Base-by-base conservation (phyloP, 1,140 invertebrate genomes). In the Wasmannia auropunctata region DNA sequence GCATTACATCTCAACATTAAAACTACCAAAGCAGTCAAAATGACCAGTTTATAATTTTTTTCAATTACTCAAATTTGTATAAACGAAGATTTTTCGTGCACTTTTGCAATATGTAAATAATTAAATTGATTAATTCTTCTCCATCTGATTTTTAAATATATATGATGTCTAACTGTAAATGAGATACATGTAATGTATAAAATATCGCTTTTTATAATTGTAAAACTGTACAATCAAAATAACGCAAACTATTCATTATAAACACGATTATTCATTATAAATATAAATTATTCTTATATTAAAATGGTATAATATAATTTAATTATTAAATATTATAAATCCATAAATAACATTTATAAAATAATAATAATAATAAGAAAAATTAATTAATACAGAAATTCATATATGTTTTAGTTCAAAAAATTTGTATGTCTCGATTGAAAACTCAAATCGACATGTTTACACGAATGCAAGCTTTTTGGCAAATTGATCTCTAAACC, bases 361-460 rank as follows among this genome's bases (percentile, higher is more conserved):
- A 19, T 34, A n/a, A 54, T 51, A 49, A 16, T 49, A 51, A 70
- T 56, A 28, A 72, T 54, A 58, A 16, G 22, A 40, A 40, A 6
- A 72, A 72, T n/a, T n/a, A 51, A 19, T 49, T 51, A 34, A 5
- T 14, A 2, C 11, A 40, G 10, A 60, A 58, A 58, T 25, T 25
- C 16, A n/a, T 58, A 31, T 5, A 25, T n/a, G n/a, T 56, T 22
- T 75, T 10, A 22, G 31, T 74, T 16, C 0, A 43, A n/a, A 62
- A 62, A 46, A 56, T 25, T 56, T 46, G 11, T 51, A 31, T 3
- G 8, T 72, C 8, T n/a, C 28, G 16, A 77, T 62, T 31, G 10
- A 28, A 77, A 60, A 76, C 34, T 75, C 6, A 76, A 76, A 40
- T 76, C 22, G 14, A 76, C 16, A 43, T 75, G 34, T 77, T 76